Base-by-base conservation (phyloP, 2,888 invertebrate genomes). In the Synergus japonicus region DNA sequence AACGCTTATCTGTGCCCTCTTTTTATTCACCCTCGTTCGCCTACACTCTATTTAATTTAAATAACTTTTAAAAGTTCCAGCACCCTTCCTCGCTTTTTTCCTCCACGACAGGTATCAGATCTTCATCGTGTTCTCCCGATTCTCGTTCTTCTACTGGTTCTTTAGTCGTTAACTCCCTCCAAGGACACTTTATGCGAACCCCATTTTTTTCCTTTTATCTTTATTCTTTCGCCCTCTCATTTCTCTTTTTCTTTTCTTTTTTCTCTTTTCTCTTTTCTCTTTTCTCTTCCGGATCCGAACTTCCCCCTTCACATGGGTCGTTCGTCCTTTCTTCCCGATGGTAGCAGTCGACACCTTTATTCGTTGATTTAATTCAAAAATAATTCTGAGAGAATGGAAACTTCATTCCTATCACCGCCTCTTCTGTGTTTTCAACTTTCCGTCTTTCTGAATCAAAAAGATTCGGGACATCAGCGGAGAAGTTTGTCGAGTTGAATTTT, bases 21-120 rank as follows among this genome's bases (percentile, higher is more conserved):
- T 73, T 63, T 63, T 63, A 7, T 69, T 77, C 67, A 63, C 77
- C 65, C 69, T 77, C 77, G 58, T 66, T 77, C 77, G 58, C 65
- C 80, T 73, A 81, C 83, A 85, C 84, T 87, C 87, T 88, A 88
- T 88, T 89, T 88, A 89, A 89, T 89, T 89, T 88, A 89, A 89
- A 89, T 88, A 89, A 89, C 86, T 89, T 88, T 86, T 83, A 85
- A 87, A 89, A 88, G 85, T 89, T 87, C 81, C 77, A 43, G 76
- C 41, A 60, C 58, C 73, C 65, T 73, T 77, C 66, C 64, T 81
- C 60, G 64, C 78, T 44, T 78, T 44, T 78, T 73, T 18, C 58
- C 65, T 54, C 1, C 15, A 76, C 58, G 76, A 73, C 64, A 66
- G 63, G 73, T 60, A 76, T 65, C 76, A 78, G 69, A 80, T 80